phyloP scores from a whole-genome alignment of 2,113 vertebrate genomes.

The Lipotes vexillifer region DNA sequence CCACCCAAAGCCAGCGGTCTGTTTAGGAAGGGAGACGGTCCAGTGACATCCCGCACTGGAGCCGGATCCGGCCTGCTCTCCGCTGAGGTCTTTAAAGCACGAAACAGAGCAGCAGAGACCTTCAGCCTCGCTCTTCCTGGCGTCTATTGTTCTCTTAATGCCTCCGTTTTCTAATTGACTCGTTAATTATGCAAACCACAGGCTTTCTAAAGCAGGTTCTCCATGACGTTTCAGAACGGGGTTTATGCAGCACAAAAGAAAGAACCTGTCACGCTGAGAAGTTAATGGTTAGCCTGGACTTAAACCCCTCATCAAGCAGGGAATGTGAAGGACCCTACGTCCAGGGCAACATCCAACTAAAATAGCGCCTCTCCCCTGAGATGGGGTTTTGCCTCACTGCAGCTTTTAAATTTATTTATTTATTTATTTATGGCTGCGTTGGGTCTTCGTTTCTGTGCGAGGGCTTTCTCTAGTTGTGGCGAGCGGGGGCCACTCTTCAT shows the following conservation, averaged over 20 bases:
- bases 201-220: neutral
- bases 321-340: neutral
- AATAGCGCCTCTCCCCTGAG: neutral
- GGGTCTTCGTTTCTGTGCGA: too few relatives aligned
- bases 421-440: too few relatives aligned
- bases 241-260: neutral
- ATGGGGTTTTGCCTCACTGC: neutral
- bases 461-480: too few relatives aligned
- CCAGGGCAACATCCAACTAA: neutral
- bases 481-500: too few relatives aligned
- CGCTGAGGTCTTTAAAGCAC: fast-evolving
- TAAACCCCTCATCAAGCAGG: neutral
- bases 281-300: neutral
- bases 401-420: too few relatives aligned
- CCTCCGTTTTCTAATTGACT: neutral
- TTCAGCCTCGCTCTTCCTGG: neutral
- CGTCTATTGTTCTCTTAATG: neutral
- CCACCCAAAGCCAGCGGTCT: neutral
- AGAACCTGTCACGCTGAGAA: neutral
- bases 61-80: neutral
- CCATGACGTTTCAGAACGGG: neutral
- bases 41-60: fast-evolving
- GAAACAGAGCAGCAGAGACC: neutral
- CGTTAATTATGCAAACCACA: neutral
- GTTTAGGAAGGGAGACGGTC: neutral